Conservation (phyloP, 2,888 invertebrate species). For the Timema podura region DNA sequence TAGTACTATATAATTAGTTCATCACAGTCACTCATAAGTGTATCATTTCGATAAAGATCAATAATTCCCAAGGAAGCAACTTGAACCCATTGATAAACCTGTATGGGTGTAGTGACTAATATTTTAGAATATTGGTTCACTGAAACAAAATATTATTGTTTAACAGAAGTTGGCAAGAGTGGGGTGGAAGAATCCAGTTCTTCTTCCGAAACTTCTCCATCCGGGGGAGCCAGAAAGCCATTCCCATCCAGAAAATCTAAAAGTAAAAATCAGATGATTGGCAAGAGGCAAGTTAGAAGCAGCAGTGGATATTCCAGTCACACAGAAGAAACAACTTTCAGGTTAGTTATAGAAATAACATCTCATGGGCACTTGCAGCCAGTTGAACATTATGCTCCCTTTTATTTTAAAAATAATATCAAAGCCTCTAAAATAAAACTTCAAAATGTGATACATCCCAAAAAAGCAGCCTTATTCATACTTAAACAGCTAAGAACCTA, state of each 20-base stretch:
- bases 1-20: too few relatives aligned
- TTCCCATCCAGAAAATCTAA: conserved; percentile 59
- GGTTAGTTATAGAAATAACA: conserved; percentile 46
- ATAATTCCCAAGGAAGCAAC: too few relatives aligned
- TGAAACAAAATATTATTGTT: background rate
- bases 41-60: too few relatives aligned
- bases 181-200: conserved; percentile 74
- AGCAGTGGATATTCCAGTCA: conserved; percentile 80
- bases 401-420: too few relatives aligned
- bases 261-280: conserved; percentile 55
- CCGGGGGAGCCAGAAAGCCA: conserved; percentile 56
- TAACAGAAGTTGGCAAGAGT: conserved; percentile 30
- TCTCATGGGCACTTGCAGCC: too few relatives aligned
- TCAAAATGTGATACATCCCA: too few relatives aligned
- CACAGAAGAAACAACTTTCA: conserved; percentile 81
- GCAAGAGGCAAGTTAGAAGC: conserved; percentile 70
- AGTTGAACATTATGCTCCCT: too few relatives aligned
- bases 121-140: background rate
- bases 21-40: too few relatives aligned
- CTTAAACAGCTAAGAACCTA: too few relatives aligned
- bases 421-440: too few relatives aligned
- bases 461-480: too few relatives aligned
- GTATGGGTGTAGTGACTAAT: background rate
- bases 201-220: conserved; percentile 70
- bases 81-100: too few relatives aligned